These are phyloP conservation scores for Isurus oxyrinchus DNA, from an alignment of 2,113 vertebrate genomes.

Conservation along the genomic window DNA sequence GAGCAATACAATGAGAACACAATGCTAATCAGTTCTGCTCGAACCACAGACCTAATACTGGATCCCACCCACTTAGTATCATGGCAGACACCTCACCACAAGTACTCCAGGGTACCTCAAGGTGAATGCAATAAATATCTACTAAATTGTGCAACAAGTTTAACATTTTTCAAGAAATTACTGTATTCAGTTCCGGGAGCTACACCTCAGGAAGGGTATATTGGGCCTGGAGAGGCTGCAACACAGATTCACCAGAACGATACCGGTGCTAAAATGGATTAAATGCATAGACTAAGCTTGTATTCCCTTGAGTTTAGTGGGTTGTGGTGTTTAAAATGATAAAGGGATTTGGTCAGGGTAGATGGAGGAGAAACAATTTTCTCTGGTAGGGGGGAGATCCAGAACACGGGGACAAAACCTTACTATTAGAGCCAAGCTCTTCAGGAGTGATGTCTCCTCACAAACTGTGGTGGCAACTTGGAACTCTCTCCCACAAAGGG, in stretches of 20 bases:
- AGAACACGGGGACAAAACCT: neutral
- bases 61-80: neutral
- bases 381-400: neutral
- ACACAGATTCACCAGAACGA: neutral
- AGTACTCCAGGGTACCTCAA: neutral
- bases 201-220: neutral
- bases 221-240: neutral
- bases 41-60: neutral
- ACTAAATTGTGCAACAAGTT: neutral
- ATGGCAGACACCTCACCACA: neutral
- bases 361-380: neutral
- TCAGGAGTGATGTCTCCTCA: neutral
- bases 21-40: neutral
- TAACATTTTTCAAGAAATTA: neutral
- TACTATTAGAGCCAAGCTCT: neutral
- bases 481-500: neutral
- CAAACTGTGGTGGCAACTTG: neutral
- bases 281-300: neutral
- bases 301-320: neutral
- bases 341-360: neutral
- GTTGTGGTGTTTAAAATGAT: neutral
- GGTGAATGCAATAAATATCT: neutral
- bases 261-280: neutral
- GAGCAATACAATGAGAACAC: neutral
- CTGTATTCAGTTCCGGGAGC: neutral